Evolutionary conservation across 64 coral and sea anemone genomes (phyloP), one percentile per base, ranked within the genome.

Genomic region (Stylophora pistillata): DNA sequence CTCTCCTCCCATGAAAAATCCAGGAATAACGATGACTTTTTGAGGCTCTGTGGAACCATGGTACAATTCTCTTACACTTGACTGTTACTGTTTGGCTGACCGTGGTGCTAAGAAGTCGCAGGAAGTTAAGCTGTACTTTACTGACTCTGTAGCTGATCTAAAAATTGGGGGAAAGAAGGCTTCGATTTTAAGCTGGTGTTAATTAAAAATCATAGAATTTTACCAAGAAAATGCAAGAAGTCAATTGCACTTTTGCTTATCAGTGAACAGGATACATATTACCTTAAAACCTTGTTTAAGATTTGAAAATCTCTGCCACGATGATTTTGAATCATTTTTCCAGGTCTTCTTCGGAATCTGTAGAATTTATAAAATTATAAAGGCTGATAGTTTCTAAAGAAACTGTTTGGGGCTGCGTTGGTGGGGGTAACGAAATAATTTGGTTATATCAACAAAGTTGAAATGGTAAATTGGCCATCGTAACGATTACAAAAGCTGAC

Each of bases 101-200:
- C 56, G 64, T 97, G 62, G 88, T 60, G 54, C 91, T 97, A 12
- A 97, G 87, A 17, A 97, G 78, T 82, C 95, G 72, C 56, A 97
- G 91, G 29, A 97, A 97, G 81, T 97, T 97, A 5, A 97, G 61
- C 82, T 97, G 95, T 41, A 87, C 76, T 93, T 89, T 97, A 31
- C 77, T 90, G 58, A 86, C 79, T 61, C 55, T 90, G 84, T 97
- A 97, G 14, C 56, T 86, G 81, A 97, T 97, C 95, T 97, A 87
- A 9, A 90, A 87, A 79, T 30, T n/a, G 33, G 27, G 34, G 77
- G 13, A 71, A 12, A 59, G 47, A 57, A 21, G 0, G 9, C 54
- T 23, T 29, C 13, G 69, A 20, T 26, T 34, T 13, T 18, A 9
- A 71, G 60, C 13, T 55, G 25, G 31, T 54, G 52, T 18, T 75